A percentile compares a stretch with the other conserved stretches of the same genome.
phyloP scores from a whole-genome alignment of 2,797 vertebrate genomes.

The Graptemys geographica region DNA sequence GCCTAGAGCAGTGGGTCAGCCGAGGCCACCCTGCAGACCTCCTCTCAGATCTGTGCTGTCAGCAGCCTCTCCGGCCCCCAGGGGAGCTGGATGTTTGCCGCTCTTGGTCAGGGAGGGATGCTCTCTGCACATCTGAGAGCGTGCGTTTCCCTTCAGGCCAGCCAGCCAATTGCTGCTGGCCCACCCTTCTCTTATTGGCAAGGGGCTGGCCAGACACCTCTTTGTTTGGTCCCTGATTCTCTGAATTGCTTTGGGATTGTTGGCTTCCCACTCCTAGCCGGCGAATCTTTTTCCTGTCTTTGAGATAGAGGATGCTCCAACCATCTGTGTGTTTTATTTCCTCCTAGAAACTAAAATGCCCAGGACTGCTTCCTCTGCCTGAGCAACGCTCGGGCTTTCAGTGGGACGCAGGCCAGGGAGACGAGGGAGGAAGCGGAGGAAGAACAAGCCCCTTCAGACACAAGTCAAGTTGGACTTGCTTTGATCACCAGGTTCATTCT shows the following conservation, averaged over 20 bases:
- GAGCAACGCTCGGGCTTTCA: conserved; percentile 23
- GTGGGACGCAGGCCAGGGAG: neutral
- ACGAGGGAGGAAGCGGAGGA: neutral
- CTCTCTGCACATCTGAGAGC: conserved; percentile 49
- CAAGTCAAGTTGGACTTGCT: conserved; percentile 15
- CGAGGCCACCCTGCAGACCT: conserved; percentile 83
- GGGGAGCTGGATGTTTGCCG: conserved; percentile 61
- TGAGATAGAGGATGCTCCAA: conserved; percentile 70
- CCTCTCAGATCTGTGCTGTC: conserved; percentile 80
- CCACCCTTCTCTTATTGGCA: conserved; percentile 37
- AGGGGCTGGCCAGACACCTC: neutral
- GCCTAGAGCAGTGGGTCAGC: conserved; percentile 77
- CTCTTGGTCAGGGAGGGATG: conserved; percentile 57
- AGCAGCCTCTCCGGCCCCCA: conserved; percentile 73
- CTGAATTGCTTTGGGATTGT: neutral
- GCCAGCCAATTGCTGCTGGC: neutral
- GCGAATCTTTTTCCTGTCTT: conserved; percentile 67
- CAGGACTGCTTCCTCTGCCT: conserved; percentile 69
- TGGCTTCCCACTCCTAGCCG: conserved; percentile 34
- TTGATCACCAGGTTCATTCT: conserved; percentile 23
- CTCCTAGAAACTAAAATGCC: conserved; percentile 71
- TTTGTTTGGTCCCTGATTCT: conserved; percentile 41
- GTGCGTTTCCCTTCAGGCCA: conserved; percentile 5
- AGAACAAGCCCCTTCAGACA: neutral
- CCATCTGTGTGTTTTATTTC: conserved; percentile 75